These are phyloP conservation scores for Plotosus lineatus DNA, from an alignment of 2,113 vertebrate genomes.

Conservation along the genomic window DNA sequence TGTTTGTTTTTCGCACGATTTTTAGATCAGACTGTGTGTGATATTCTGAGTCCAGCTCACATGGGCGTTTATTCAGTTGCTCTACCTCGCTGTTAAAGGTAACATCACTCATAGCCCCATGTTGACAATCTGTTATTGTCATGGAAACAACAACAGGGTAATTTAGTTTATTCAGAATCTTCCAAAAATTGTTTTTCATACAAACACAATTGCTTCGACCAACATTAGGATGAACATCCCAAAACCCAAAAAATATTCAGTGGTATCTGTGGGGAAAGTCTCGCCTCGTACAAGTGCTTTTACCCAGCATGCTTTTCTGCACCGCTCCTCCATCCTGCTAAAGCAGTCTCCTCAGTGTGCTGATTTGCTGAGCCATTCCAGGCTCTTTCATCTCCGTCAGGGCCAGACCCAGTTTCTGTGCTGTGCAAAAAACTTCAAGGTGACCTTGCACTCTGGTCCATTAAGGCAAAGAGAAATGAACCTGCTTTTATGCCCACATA, in stretches of 20 bases:
- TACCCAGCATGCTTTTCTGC: not conserved
- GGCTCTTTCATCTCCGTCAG: constrained; percentile 41
- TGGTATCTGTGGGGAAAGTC: not conserved
- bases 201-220: not conserved
- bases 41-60: not conserved
- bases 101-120: too few species aligned
- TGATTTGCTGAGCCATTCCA: constrained; percentile 45
- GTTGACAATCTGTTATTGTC: too few species aligned
- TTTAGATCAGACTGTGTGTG: not conserved
- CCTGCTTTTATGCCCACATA: not conserved
- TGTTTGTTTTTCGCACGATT: not conserved
- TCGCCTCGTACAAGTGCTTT: not conserved
- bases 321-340: not conserved
- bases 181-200: too few species aligned
- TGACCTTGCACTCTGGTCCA: constrained; percentile 51
- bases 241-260: not conserved
- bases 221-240: not conserved
- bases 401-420: constrained; percentile 52
- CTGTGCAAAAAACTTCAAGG: constrained; percentile 38
- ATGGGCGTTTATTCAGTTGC: not conserved
- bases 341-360: constrained; percentile 15
- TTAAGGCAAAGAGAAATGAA: not conserved
- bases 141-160: not conserved
- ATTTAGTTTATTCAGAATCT: too few species aligned
- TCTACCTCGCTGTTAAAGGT: not conserved